A percentile compares a stretch with the other conserved stretches of the same genome.
phyloP scores from a whole-genome alignment of 2,797 vertebrate species.

The Siniperca obscura region DNA sequence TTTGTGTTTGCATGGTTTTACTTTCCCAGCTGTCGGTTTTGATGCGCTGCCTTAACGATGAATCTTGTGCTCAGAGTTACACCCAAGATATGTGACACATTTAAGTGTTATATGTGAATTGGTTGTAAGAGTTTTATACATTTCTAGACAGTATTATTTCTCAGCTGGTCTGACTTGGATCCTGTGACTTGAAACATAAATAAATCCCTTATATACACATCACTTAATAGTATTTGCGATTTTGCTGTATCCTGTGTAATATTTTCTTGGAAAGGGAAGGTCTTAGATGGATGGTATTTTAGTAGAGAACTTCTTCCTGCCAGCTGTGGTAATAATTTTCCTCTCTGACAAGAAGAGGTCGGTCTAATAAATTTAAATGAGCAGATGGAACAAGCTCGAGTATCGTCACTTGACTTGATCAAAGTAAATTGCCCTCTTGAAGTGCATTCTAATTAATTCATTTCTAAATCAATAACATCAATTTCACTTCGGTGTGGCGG shows the following conservation, averaged over 20 bases:
- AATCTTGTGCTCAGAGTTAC: neutral
- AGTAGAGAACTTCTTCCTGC: conserved; percentile 8
- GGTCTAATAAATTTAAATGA: conserved; percentile 64
- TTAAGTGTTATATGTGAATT: neutral
- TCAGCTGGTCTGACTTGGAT: neutral
- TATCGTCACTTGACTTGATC: conserved; percentile 68
- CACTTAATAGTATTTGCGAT: neutral
- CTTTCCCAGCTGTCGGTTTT: conserved; percentile 12
- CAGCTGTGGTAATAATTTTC: conserved; percentile 38
- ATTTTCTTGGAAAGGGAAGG: neutral
- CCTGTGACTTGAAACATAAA: neutral
- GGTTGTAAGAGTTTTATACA: neutral
- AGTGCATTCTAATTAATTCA: conserved; percentile 77
- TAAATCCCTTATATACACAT: neutral
- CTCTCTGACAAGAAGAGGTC: conserved; percentile 31
- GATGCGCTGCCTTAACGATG: neutral
- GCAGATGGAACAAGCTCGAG: conserved; percentile 58
- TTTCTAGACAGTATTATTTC: too few species aligned
- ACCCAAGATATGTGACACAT: neutral
- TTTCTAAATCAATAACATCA: conserved; percentile 77
- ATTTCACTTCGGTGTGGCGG: conserved; percentile 42
- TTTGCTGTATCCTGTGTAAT: neutral
- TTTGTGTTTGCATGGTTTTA: neutral
- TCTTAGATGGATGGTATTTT: neutral
- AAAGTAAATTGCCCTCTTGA: conserved; percentile 71